phyloP scores from a whole-genome alignment of 2,888 invertebrate species.

The Caenorhabditis drosophilae region DNA sequence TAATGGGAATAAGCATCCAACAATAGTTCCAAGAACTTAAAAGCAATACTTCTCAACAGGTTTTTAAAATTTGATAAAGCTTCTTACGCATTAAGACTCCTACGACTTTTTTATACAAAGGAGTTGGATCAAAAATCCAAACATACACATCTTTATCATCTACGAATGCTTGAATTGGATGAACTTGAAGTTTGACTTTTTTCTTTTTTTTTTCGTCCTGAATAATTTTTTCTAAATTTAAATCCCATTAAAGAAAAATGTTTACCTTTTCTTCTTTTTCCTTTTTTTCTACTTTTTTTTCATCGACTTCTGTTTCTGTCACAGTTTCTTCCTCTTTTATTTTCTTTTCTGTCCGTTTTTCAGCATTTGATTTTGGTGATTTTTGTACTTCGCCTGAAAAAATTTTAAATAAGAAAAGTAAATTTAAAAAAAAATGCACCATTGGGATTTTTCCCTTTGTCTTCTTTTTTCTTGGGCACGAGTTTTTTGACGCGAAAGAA shows the following conservation, averaged over 20 bases:
- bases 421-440: slow-evolving; percentile 18
- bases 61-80: background rate
- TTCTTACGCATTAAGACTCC: slow-evolving; percentile 70
- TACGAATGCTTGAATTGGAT: slow-evolving; percentile 88
- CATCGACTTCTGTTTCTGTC: slow-evolving; percentile 44
- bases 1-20: slow-evolving; percentile 95
- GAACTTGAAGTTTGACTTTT: slow-evolving; percentile 95
- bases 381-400: slow-evolving; percentile 18
- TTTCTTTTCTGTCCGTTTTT: slow-evolving; percentile 26
- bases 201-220: slow-evolving; percentile 66
- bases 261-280: slow-evolving; percentile 73
- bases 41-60: background rate
- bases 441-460: slow-evolving; percentile 22
- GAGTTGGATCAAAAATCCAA: slow-evolving; percentile 73
- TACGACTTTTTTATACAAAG: slow-evolving; percentile 72
- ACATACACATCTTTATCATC: slow-evolving; percentile 80
- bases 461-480: slow-evolving; percentile 65
- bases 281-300: slow-evolving; percentile 54
- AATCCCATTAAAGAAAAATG: slow-evolving; percentile 10
- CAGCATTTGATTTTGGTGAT: slow-evolving; percentile 63
- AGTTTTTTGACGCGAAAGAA: slow-evolving; percentile 67
- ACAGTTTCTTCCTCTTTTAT: slow-evolving; percentile 34
- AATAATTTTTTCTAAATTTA: background rate
- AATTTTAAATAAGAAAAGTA: slow-evolving; percentile 5
- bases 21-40: slow-evolving; percentile 88